Evolutionary conservation across 2,888 invertebrate species (phyloP), one percentile per base, ranked within the genome.

Genomic region (Epistrophella euchroma): DNA sequence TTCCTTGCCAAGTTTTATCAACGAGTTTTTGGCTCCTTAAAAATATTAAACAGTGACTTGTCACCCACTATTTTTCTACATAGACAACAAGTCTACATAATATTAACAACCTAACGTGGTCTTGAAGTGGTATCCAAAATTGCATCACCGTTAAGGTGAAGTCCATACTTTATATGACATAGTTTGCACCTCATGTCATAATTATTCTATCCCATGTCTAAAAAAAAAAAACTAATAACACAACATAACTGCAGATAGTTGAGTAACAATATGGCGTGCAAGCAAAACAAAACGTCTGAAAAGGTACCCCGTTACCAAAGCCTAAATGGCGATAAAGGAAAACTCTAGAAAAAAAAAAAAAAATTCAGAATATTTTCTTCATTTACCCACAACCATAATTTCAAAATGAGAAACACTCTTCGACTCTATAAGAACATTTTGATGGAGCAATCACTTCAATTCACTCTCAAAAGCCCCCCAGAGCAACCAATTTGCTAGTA

Each of bases 361-460:
- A 47, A 56, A 22, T 43, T 32, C 45, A 50, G 25, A 32, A 55
- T 13, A 25, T 77, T 28, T 60, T 58, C 55, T 37, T 47, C 32
- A 17, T 32, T 10, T n/a, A 32, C n/a, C 55, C 22, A 40, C 45
- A 70, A 71, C 66, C 64, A 58, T 68, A 40, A 60, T 40, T 68
- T 47, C 47, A 68, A 83, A 83, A 68, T 62, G 68, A 77, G 68
- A 77, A 73, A 17, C 68, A 83, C n/a, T n/a, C 60, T 77, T 82
- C 40, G 43, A 37, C 13, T n/a, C n/a, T n/a, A n/a, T 25, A 37
- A 47, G 22, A 62, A 25, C 28, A 56, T 43, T 13, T 71, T 52
- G 52, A 52, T 52, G 10, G 25, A 28, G 50, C 40, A 73, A 45
- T 32, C 66, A 45, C 55, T 37, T 52, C 35, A 55, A 72, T 58